These are phyloP conservation scores for Nasua narica DNA, from an alignment of 2,797 vertebrate genomes.

Conservation along the genomic window DNA sequence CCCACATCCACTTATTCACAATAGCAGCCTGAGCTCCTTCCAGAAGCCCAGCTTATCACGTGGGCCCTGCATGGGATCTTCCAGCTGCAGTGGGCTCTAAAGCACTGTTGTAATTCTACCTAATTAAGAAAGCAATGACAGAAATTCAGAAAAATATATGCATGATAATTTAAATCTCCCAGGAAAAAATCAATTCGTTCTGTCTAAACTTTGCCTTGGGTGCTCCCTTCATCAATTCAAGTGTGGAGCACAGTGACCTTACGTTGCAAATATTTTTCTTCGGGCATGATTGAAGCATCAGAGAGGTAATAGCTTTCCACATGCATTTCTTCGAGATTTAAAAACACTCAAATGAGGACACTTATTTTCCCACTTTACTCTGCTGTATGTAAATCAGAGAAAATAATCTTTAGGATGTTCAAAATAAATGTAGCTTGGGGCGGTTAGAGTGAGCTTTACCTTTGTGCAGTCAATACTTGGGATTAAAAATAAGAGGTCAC, in stretches of 20 bases:
- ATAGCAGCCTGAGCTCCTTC: constrained; percentile 12
- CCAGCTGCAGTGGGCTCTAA: constrained; percentile 46
- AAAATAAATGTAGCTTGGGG: constrained; percentile 40
- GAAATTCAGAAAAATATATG: constrained; percentile 35
- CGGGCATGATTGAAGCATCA: constrained; percentile 40
- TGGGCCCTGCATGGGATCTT: constrained; percentile 47
- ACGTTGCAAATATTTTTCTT: constrained; percentile 66
- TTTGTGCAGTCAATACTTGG: not conserved
- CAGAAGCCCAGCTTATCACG: constrained; percentile 52
- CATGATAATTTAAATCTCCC: constrained; percentile 35
- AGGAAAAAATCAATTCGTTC: constrained; percentile 52
- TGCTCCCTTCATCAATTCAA: constrained; percentile 54
- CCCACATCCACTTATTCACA: constrained; percentile 37
- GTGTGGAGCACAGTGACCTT: constrained; percentile 25
- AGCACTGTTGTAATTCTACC: constrained; percentile 56
- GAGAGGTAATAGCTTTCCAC: constrained; percentile 36
- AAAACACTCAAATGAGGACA: constrained; percentile 42
- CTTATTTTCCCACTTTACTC: not conserved
- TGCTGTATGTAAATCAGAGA: constrained; percentile 32
- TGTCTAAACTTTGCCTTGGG: constrained; percentile 61
- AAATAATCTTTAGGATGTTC: constrained; percentile 42
- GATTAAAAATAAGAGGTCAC: not conserved
- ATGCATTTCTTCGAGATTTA: constrained; percentile 42
- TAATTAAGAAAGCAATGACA: constrained; percentile 79
- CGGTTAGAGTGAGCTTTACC: not conserved